Evolutionary conservation across 2,113 vertebrate species (phyloP), one percentile per base, ranked within the genome.

Genomic region (Salminus brasiliensis): DNA sequence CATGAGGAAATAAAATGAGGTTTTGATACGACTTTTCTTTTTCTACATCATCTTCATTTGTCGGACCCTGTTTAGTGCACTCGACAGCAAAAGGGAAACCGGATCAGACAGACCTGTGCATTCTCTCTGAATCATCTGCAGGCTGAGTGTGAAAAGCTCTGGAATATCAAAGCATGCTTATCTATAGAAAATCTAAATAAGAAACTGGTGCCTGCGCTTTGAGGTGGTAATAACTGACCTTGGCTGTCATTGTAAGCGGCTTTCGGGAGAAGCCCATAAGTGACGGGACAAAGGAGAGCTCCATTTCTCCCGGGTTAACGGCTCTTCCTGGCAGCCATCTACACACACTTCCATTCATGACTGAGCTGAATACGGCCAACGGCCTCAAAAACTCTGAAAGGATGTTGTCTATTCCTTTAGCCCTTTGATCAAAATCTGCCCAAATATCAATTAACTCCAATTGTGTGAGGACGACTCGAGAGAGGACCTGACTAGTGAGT

Each of bases 171-270:
- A 4, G 12, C 57, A 23, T 1, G 67, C 73, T 77, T 80, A 80
- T 81, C 80, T 7, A 45, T 13, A 49, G 62, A n/a, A 78, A 71
- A 84, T 86, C 75, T 83, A 83, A 84, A 87, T 87, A 73, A 66
- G 78, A 81, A 85, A 60, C 65, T 0, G 81, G 53, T 57, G 29
- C n/a, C 53, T 68, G 27, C 12, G 47, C 74, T 75, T 69, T 52
- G 52, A 52, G 75, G 43, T 49, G 55, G 43, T 45, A 72, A 81
- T 72, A 77, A 81, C 78, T 81, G 63, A 77, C 34, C 52, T 63
- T 62, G 68, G 34, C 60, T 55, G 49, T 21, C 16, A 74, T 77
- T 79, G 55, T 72, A 47, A 65, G 43, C 21, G 47, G 81, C 70
- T 59, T 55, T 62, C 23, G 23, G 72, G 45, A 53, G 53, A 76